Evolutionary conservation across 1,140 invertebrate genomes (phyloP).

Genomic region (Euwallacea similis): DNA sequence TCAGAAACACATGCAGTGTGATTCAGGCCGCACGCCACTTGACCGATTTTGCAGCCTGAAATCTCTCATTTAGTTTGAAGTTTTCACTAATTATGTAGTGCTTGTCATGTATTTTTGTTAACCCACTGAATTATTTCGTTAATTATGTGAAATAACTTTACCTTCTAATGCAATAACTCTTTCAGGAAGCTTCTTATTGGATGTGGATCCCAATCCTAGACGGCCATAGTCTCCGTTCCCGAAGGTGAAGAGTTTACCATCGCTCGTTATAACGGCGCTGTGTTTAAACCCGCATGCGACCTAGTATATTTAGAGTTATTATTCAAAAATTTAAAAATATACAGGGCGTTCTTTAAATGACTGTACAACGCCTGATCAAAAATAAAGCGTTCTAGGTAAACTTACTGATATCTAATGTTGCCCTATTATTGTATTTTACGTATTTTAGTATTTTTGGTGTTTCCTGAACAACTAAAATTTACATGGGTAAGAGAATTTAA

Average conservation of each 20-base stretch:
- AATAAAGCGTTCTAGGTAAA: no score
- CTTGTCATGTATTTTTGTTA: neutral
- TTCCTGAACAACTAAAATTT: no score
- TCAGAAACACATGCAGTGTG: conserved; percentile 65
- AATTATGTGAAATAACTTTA: conserved; percentile 2
- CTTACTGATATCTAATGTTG: no score
- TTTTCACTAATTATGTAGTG: no score
- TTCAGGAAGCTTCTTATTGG: conserved; percentile 67
- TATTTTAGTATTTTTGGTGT: no score
- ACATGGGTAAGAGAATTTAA: no score
- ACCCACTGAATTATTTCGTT: neutral
- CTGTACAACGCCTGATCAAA: no score
- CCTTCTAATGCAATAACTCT: conserved; percentile 57
- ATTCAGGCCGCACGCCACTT: conserved; percentile 64
- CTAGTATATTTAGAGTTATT: conserved; percentile 1
- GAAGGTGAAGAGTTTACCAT: conserved; percentile 69
- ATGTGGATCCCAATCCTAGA: conserved; percentile 63
- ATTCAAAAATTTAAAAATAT: neutral
- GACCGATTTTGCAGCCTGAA: conserved; percentile 52
- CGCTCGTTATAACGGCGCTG: conserved; percentile 66
- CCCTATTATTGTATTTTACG: no score
- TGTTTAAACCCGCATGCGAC: conserved; percentile 71
- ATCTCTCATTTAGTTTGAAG: neutral
- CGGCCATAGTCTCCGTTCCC: conserved; percentile 70
- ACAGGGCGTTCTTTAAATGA: no score